Base-by-base conservation (phyloP, 2,113 vertebrate genomes). In the Triplophysa tibetana region DNA sequence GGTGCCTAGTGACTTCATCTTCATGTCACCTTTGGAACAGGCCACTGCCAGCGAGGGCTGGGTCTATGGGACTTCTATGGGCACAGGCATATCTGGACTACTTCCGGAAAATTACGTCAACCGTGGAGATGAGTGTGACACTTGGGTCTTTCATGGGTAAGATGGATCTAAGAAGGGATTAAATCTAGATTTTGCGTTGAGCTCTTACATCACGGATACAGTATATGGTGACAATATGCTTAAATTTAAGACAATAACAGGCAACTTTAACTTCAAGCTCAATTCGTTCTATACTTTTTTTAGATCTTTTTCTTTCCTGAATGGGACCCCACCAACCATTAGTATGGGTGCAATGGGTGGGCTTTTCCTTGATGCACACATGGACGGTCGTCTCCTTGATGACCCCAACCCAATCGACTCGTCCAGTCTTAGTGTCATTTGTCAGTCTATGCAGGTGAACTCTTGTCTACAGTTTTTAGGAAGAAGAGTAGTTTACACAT, bases 61-160 rank as follows among this genome's bases (percentile, higher is more conserved):
- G 98, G 92, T 99, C 80, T 98, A 95, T 0, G 98, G 98, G 61
- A 96, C 94, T 0, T 98, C 98, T 0, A 91, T 97, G 11, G 91
- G 91, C 76, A 96, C 96, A 0, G 98, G 97, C 85, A 92, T 96
- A 79, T 95, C 98, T 0, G 97, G 97, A 52, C 93, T 99, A n/a
- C 91, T 99, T 86, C 98, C 98, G 0, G 98, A 99, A 81, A 99
- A 99, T 79, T 99, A 99, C 76, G 95, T 99, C 80, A 95, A 87
- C 60, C 96, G 95, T 50, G 96, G 95, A 0, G 97, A 99, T 0
- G 98, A 99, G 54, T 98, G 96, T 0, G 96, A 96, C 78, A 98
- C 97, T 72, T 99, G 98, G 98, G 94, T 98, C 24, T 96, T 96
- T 72, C 97, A 99, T 0, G 95, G 96, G 98, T 99, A 85, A 89